Percentiles rank a stretch among this genome's conserved stretches.
Conservation (phyloP, 1,140 invertebrate species). For the Hyposmocoma kahamanoa region DNA sequence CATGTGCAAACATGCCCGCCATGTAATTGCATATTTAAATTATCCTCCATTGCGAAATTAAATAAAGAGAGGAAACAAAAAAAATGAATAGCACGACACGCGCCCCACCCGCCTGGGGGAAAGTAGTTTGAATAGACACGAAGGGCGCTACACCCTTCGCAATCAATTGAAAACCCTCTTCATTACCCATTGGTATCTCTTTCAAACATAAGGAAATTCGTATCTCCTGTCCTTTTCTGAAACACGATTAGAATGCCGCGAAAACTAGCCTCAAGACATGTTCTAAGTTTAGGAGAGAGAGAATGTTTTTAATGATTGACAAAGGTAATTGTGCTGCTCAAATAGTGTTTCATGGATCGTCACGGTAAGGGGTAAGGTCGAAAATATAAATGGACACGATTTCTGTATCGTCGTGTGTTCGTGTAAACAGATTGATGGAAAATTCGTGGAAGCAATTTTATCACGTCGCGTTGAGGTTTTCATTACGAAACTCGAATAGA, state of each 20-base stretch:
- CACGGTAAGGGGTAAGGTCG: neutral
- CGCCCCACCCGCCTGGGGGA: conserved; percentile 47
- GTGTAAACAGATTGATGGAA: too few species aligned
- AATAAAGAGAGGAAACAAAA: conserved; percentile 65
- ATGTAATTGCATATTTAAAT: conserved; percentile 63
- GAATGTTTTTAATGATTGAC: conserved; percentile 36
- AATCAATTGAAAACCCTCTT: conserved; percentile 57
- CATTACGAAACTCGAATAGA: too few species aligned
- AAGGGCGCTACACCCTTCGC: conserved; percentile 55
- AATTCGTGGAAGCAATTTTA: too few species aligned
- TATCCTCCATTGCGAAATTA: conserved; percentile 64
- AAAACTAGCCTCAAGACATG: conserved; percentile 35
- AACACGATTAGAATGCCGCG: conserved; percentile 33
- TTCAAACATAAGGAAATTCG: conserved; percentile 16
- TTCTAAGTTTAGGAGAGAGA: conserved; percentile 42
- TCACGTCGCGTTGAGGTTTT: too few species aligned
- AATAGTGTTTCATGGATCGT: neutral
- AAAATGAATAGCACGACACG: conserved; percentile 42
- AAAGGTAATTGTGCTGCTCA: conserved; percentile 11
- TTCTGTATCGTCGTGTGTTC: too few species aligned
- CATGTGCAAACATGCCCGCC: too few species aligned
- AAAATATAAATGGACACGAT: too few species aligned
- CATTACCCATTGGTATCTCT: conserved; percentile 33
- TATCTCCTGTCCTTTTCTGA: conserved; percentile 30
- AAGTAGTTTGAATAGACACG: conserved; percentile 30